Base-by-base conservation (phyloP, 1,140 invertebrate species). In the Eriosoma lanigerum region DNA sequence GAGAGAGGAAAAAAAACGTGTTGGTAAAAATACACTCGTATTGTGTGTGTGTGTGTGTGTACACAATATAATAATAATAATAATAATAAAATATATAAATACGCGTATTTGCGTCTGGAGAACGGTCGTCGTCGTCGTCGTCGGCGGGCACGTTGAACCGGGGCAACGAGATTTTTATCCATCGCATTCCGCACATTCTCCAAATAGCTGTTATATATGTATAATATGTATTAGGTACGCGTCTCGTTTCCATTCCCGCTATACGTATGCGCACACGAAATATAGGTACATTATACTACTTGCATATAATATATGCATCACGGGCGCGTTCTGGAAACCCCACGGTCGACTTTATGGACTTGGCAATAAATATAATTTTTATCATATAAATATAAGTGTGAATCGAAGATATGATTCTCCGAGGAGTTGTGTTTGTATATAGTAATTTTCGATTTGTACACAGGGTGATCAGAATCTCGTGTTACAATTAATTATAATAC, bases 81-180 rank as follows among this genome's bases (percentile, higher is more conserved):
- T 44, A 44, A 68, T 46, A 46, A 24, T 46, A 46, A 46, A 46
- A 46, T 24, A 68, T 68, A 48, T 68, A 68, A 68, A 68, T 5
- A 24, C 24, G 46, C 48, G 48, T 50, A 44, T 52, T 52, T 50
- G 68, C 68, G 68, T 50, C 68, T 52, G 68, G 68, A 72, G 68
- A 72, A 50, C 46, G 68, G 72, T 78, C 52, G 32, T 78, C 32
- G 72, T 78, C 52, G 32, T 78, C 32, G 62, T 8, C 56, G 56
- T 21, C 21, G 52, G 56, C 46, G 75, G 56, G 75, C 75, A 78
- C 75, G 75, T 78, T 62, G 75, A 78, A 78, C 75, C 75, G 54
- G 75, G 56, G 52, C 73, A 76, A 78, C 75, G 75, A 78, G 75
- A 78, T 78, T 78, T 78, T 78, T 78, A 78, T 78, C 75, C 75